These are phyloP conservation scores for Eristalis arbustorum DNA, from an alignment of 2,888 invertebrate genomes.

Conservation along the genomic window DNA sequence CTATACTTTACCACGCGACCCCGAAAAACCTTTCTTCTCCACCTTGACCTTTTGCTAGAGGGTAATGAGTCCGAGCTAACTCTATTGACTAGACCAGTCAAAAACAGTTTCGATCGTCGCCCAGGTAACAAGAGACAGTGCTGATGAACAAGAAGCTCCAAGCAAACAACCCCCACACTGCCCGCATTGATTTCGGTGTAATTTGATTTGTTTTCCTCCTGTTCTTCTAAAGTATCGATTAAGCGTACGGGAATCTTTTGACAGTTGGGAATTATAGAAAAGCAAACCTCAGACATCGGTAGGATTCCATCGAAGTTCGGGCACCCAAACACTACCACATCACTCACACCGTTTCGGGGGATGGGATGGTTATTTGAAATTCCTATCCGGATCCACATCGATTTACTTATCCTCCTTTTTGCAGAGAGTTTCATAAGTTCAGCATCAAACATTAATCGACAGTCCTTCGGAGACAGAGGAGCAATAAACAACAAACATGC, in stretches of 20 bases:
- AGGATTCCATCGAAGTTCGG: neutral
- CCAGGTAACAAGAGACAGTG: neutral
- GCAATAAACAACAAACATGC: slow-evolving; percentile 55
- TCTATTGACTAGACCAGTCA: neutral
- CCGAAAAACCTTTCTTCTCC: neutral
- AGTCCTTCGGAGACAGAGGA: slow-evolving; percentile 28
- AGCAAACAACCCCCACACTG: too few relatives aligned
- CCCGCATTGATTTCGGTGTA: neutral
- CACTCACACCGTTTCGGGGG: neutral
- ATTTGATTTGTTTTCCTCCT: neutral
- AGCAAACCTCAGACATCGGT: neutral
- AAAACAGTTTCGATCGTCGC: neutral
- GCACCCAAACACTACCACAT: neutral
- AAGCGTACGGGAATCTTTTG: neutral
- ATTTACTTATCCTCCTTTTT: neutral
- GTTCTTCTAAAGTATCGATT: neutral
- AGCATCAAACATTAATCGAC: slow-evolving; percentile 51
- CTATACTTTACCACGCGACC: neutral
- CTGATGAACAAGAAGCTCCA: neutral
- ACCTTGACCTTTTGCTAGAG: neutral
- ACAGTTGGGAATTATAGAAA: neutral
- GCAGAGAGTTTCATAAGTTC: neutral
- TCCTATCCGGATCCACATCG: neutral
- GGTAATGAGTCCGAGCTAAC: neutral
- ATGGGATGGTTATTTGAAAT: neutral